These are phyloP conservation scores for Epistrophe grossulariae DNA, from an alignment of 2,888 invertebrate species.

Conservation along the genomic window DNA sequence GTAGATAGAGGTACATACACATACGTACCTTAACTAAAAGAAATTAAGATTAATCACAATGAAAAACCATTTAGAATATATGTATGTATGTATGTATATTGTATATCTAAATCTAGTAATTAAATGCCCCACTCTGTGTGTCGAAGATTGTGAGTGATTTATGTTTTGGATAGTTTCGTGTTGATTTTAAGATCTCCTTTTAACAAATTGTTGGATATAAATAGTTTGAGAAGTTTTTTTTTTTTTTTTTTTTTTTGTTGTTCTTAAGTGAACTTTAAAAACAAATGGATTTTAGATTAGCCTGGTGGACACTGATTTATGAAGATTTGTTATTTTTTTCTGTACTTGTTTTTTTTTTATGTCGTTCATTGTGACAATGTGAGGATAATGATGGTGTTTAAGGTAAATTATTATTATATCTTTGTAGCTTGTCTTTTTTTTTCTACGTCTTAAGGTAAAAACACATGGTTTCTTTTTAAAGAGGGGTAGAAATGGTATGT, in stretches of 20 bases:
- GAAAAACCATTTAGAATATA: background rate
- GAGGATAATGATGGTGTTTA: constrained; percentile 12
- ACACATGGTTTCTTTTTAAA: background rate
- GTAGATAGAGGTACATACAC: background rate
- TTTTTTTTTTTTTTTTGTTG: background rate
- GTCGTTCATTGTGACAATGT: background rate
- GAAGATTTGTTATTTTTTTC: constrained; percentile 11
- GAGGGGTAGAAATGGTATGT: background rate
- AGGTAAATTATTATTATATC: background rate
- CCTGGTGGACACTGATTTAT: constrained; percentile 12
- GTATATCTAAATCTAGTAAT: background rate
- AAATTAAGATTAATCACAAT: constrained; percentile 24
- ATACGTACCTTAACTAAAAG: background rate
- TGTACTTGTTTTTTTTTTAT: background rate
- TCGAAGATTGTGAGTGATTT: constrained; percentile 17
- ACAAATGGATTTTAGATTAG: constrained; percentile 15
- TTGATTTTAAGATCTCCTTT: constrained; percentile 9
- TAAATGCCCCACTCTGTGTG: background rate
- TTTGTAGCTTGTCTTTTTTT: background rate
- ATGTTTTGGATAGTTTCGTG: constrained; percentile 16
- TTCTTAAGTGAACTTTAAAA: background rate
- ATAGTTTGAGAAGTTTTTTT: background rate
- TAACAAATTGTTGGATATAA: background rate
- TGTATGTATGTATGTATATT: too few relatives aligned
- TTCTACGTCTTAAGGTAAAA: background rate